Conservation (phyloP, 2,888 invertebrate species). For the Sphaerophoria rueppellii region DNA sequence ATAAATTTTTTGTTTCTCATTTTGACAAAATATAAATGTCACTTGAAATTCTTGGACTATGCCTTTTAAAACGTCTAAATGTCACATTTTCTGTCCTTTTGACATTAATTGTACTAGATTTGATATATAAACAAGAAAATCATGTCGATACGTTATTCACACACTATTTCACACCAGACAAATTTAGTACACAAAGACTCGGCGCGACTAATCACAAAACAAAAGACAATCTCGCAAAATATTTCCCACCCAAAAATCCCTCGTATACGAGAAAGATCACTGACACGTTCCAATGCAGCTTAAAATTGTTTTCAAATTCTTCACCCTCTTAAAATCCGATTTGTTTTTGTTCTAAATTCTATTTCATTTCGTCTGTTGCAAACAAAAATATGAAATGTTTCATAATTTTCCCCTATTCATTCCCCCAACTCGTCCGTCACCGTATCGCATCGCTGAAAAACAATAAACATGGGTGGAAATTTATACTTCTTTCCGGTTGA, state of each 20-base stretch:
- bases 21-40: too few species aligned
- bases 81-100: too few species aligned
- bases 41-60: too few species aligned
- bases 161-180: conserved; percentile 14
- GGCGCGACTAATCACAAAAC: neutral
- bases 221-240: conserved; percentile 2
- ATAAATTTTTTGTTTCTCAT: too few species aligned
- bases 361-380: neutral
- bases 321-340: conserved; percentile 4
- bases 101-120: too few species aligned
- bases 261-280: neutral
- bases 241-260: conserved; percentile 12
- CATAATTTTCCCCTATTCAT: conserved; percentile 22
- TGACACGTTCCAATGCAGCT: conserved; percentile 30
- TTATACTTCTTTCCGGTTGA: conserved; percentile 65
- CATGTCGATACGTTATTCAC: too few species aligned
- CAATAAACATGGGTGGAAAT: conserved; percentile 18
- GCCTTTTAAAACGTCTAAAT: too few species aligned
- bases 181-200: neutral
- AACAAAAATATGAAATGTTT: conserved; percentile 25
- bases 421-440: neutral
- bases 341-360: conserved; percentile 3
- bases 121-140: too few species aligned
- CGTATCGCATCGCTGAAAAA: neutral
- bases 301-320: conserved; percentile 28